Evolutionary conservation across 2,797 vertebrate species (phyloP).

Genomic region (Neostethus bicornis): DNA sequence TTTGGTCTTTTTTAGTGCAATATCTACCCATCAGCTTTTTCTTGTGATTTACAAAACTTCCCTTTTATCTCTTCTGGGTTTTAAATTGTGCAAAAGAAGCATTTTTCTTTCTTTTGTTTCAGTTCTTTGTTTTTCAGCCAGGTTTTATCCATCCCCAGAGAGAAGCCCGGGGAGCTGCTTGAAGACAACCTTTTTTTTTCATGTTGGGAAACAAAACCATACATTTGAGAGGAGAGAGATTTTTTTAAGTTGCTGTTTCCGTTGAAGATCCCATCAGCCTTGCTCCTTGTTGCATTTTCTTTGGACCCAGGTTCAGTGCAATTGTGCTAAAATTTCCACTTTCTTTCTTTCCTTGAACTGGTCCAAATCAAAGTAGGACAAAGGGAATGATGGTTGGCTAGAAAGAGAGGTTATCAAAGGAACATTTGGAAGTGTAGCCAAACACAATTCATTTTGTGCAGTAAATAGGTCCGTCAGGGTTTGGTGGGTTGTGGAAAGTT

Average conservation of each 20-base stretch:
- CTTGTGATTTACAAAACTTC: slow-evolving; percentile 67
- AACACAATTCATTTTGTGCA: slow-evolving; percentile 65
- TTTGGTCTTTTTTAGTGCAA: slow-evolving; percentile 50
- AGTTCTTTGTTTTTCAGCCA: slow-evolving; percentile 58
- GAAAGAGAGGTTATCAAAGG: slow-evolving; percentile 59
- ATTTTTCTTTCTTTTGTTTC: slow-evolving; percentile 40
- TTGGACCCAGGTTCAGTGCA: slow-evolving; percentile 38
- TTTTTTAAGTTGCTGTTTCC: slow-evolving; percentile 55
- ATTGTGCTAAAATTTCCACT: slow-evolving; percentile 42
- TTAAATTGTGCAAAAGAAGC: slow-evolving; percentile 70
- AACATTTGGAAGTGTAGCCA: slow-evolving; percentile 64
- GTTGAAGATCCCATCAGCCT: slow-evolving; percentile 51
- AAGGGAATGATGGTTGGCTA: slow-evolving; percentile 5
- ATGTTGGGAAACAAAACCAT: slow-evolving; percentile 40
- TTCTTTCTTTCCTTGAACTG: slow-evolving; percentile 42
- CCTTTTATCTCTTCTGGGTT: slow-evolving; percentile 65
- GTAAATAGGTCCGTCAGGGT: slow-evolving; percentile 73
- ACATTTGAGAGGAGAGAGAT: slow-evolving; percentile 38
- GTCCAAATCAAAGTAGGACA: slow-evolving; percentile 34
- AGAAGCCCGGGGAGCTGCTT: slow-evolving; percentile 54
- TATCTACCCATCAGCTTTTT: slow-evolving; percentile 69
- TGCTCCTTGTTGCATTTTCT: slow-evolving; percentile 34
- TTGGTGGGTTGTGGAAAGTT: slow-evolving; percentile 60
- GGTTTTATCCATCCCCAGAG: slow-evolving; percentile 64
- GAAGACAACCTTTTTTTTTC: slow-evolving; percentile 48